Evolutionary conservation across 2,888 invertebrate genomes (phyloP).

Genomic region (Harpalus rubripes): DNA sequence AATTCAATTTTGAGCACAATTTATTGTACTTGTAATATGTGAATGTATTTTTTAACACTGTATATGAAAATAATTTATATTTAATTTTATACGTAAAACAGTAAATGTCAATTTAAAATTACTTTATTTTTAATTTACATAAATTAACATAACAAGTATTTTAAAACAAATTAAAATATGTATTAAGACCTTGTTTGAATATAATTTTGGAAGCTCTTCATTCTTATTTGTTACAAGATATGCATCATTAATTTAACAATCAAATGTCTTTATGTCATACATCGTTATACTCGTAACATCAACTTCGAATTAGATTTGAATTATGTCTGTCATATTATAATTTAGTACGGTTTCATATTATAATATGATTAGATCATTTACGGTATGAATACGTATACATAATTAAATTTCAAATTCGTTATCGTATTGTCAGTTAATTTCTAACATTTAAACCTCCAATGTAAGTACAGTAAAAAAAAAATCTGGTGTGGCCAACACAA

Average conservation of each 20-base stretch:
- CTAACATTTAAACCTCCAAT: no score
- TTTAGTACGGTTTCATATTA: conserved; percentile 28
- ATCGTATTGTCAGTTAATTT: background rate
- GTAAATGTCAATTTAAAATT: no score
- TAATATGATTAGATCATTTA: background rate
- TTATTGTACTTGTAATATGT: no score
- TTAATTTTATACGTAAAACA: background rate
- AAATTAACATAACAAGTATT: no score
- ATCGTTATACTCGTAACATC: conserved; percentile 8
- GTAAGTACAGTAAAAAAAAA: no score
- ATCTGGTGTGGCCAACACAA: no score
- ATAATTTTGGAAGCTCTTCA: background rate
- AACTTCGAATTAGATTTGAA: conserved; percentile 22
- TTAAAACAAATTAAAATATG: no score
- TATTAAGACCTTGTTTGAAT: background rate
- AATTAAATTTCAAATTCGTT: conserved; percentile 6
- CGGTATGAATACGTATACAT: background rate
- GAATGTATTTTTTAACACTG: no score
- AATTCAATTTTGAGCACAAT: no score
- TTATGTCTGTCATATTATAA: conserved; percentile 15
- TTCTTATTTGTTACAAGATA: background rate
- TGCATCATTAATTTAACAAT: conserved; percentile 16
- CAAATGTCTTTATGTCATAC: conserved; percentile 12
- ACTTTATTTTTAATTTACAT: no score
- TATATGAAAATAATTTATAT: background rate